Evolutionary conservation across 2,113 vertebrate genomes (phyloP).

Genomic region (Mustelus asterias): DNA sequence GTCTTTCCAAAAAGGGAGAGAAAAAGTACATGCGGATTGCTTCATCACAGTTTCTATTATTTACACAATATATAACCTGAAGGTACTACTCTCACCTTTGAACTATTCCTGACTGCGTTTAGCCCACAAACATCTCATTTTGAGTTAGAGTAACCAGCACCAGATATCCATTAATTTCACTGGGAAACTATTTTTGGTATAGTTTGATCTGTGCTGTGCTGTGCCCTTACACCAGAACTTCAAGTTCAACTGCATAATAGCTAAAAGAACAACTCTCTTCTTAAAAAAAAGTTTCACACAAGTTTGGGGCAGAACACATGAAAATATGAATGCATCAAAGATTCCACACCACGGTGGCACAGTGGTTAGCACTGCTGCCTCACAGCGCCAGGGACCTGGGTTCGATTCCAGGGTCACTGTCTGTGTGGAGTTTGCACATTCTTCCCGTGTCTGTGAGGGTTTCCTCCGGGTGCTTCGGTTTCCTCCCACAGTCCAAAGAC

Average conservation of each 20-base stretch:
- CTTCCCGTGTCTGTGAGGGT: too few relatives aligned
- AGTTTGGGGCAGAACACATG: neutral
- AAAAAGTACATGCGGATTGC: neutral
- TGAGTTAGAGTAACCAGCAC: neutral
- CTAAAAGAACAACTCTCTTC: neutral
- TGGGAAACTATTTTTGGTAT: neutral
- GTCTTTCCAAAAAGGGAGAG: neutral
- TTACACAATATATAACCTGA: neutral
- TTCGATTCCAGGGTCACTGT: too few relatives aligned
- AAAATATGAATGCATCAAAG: neutral
- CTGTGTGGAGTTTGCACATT: too few relatives aligned
- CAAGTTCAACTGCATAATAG: neutral
- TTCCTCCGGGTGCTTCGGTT: too few relatives aligned
- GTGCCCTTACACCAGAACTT: neutral
- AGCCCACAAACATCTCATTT: neutral
- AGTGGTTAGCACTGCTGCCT: too few relatives aligned
- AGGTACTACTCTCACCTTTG: neutral
- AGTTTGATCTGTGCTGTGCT: neutral
- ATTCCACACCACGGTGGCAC: too few relatives aligned
- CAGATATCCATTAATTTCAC: neutral
- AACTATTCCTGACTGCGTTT: neutral
- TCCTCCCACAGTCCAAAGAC: too few relatives aligned
- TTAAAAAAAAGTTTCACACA: neutral
- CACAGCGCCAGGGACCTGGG: too few relatives aligned
- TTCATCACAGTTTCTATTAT: neutral